Evolutionary conservation across 2,888 invertebrate genomes (phyloP).

Genomic region (Pimpla rufipes): DNA sequence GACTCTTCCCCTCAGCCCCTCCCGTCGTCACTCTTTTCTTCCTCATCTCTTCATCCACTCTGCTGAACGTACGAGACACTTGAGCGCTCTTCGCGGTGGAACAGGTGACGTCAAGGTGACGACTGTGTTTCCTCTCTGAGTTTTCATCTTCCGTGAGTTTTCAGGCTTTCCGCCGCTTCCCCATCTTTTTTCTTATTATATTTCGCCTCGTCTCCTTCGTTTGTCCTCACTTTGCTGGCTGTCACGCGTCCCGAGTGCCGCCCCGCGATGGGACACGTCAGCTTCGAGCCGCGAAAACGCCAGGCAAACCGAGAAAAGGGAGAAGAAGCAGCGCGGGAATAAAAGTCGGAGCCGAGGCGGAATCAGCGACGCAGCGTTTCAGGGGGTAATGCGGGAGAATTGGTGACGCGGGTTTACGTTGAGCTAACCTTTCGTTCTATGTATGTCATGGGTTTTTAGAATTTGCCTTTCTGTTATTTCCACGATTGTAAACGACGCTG

Average conservation of each 20-base stretch:
- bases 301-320: conserved; percentile 13
- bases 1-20: conserved; percentile 4
- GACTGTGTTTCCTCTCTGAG: conserved; percentile 35
- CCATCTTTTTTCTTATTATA: conserved; percentile 18
- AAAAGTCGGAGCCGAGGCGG: conserved; percentile 9
- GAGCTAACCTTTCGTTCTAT: too few relatives aligned
- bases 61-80: conserved; percentile 36
- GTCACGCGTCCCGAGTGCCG: conserved; percentile 53
- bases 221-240: conserved; percentile 57
- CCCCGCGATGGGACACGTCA: conserved; percentile 44
- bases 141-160: conserved; percentile 40
- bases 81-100: conserved; percentile 42
- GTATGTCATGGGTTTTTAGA: too few relatives aligned
- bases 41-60: conserved; percentile 58
- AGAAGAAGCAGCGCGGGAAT: conserved; percentile 24
- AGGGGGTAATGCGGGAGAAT: background rate
- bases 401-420: background rate
- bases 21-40: conserved; percentile 11
- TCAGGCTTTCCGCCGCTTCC: background rate
- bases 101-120: conserved; percentile 60
- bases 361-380: conserved; percentile 15
- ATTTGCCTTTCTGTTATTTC: too few relatives aligned
- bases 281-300: conserved; percentile 34
- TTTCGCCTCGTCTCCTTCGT: conserved; percentile 45
- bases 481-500: too few relatives aligned